Percentiles rank a stretch among this genome's conserved stretches.
Evolutionary conservation across 37 sponge, comb jelly and placozoan genomes (phyloP).

Genomic region (Spongia lamella): DNA sequence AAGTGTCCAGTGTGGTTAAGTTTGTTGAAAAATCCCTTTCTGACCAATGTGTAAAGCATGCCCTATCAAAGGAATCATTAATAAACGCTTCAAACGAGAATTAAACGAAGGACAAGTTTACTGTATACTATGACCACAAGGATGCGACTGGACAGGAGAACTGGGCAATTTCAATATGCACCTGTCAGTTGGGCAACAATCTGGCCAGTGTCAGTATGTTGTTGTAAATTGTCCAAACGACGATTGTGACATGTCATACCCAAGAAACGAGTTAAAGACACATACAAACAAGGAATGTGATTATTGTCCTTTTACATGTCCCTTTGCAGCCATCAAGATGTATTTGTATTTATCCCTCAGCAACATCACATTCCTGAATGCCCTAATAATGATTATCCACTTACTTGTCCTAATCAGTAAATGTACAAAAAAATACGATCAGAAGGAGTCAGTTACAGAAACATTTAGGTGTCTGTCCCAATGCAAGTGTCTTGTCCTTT

Average conservation of each 20-base stretch:
- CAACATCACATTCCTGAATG: slow-evolving; percentile 3
- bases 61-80: too few relatives aligned
- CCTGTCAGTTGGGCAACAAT: background rate
- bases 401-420: slow-evolving; percentile 15
- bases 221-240: background rate
- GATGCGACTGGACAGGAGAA: too few relatives aligned
- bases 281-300: slow-evolving; percentile 4
- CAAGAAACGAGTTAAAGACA: background rate
- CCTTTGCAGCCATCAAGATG: slow-evolving; percentile 3
- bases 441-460: background rate
- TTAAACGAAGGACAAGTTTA: too few relatives aligned
- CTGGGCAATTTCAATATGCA: too few relatives aligned
- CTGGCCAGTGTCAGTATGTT: background rate
- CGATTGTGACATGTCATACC: background rate
- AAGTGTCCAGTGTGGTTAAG: too few relatives aligned
- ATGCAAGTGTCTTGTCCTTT: too few relatives aligned
- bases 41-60: too few relatives aligned
- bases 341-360: background rate
- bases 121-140: too few relatives aligned
- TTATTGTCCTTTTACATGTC: slow-evolving; percentile 9
- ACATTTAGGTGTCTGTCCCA: too few relatives aligned
- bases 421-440: background rate
- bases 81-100: too few relatives aligned
- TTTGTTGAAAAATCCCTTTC: too few relatives aligned
- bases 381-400: background rate